Conservation (phyloP, 2,888 invertebrate genomes). For the Protonemura montana region DNA sequence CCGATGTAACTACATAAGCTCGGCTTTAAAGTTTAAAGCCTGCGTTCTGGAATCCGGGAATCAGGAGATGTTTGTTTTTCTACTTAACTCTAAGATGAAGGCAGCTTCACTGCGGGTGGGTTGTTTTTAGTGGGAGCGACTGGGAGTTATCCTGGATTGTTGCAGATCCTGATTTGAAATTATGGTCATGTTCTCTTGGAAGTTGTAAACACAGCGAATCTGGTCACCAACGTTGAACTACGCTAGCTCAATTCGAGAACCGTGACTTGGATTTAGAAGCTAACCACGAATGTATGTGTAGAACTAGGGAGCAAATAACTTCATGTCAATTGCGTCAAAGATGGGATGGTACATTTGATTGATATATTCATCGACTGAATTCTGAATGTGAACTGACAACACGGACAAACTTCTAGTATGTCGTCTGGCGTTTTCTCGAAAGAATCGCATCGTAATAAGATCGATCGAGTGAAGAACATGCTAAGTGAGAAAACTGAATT, state of each 20-base stretch:
- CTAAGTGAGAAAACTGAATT: background rate
- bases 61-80: background rate
- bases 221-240: background rate
- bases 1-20: background rate
- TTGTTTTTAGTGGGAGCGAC: background rate
- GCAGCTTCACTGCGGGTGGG: background rate
- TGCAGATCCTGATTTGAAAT: background rate
- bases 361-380: background rate
- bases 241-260: background rate
- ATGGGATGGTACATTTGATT: background rate
- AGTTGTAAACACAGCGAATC: background rate
- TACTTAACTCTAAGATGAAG: background rate
- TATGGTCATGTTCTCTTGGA: background rate
- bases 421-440: no score
- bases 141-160: background rate
- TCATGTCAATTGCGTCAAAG: background rate
- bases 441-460: no score
- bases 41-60: background rate
- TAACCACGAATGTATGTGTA: background rate
- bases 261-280: background rate
- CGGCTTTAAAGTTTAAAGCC: background rate
- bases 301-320: background rate
- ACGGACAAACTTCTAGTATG: no score
- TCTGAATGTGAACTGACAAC: background rate
- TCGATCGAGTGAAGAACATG: no score